Conservation (phyloP, 2,888 invertebrate species). For the Mythimna albipuncta region DNA sequence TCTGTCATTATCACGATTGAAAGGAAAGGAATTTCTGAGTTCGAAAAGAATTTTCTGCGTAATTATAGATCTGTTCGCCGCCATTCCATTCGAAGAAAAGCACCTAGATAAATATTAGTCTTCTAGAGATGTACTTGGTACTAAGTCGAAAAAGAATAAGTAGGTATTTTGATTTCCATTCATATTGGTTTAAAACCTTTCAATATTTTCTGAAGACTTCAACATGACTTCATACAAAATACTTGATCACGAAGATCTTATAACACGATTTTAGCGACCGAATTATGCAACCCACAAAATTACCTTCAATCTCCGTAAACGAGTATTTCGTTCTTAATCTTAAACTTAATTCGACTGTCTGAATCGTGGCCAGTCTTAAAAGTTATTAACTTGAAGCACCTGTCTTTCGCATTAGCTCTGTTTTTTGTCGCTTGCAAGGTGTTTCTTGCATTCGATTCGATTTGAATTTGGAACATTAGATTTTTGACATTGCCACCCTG, state of each 20-base stretch:
- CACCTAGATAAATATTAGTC: too few species aligned
- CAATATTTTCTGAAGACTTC: not conserved
- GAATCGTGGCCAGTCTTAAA: slow-evolving; percentile 50
- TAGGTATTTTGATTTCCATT: too few species aligned
- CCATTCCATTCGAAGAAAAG: too few species aligned
- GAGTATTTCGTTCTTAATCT: slow-evolving; percentile 53
- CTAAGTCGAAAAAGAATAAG: too few species aligned
- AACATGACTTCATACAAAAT: not conserved
- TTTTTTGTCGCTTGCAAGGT: slow-evolving; percentile 82
- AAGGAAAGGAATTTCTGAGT: too few species aligned
- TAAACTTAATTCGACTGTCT: slow-evolving; percentile 55
- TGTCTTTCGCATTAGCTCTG: slow-evolving; percentile 79
- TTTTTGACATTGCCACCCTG: slow-evolving; percentile 62
- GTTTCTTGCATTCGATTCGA: slow-evolving; percentile 72
- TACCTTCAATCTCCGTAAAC: slow-evolving; percentile 48
- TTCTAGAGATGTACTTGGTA: too few species aligned
- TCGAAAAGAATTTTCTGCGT: too few species aligned
- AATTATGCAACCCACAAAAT: slow-evolving; percentile 31
- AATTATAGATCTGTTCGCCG: too few species aligned
- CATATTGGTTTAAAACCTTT: not conserved
- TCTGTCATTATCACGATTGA: too few species aligned
- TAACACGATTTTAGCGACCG: not conserved
- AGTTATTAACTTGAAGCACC: slow-evolving; percentile 74
- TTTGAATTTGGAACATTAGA: slow-evolving; percentile 78
- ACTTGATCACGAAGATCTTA: not conserved